phyloP scores from a whole-genome alignment of 2,113 vertebrate species.

The Pelecanoides urinatrix region DNA sequence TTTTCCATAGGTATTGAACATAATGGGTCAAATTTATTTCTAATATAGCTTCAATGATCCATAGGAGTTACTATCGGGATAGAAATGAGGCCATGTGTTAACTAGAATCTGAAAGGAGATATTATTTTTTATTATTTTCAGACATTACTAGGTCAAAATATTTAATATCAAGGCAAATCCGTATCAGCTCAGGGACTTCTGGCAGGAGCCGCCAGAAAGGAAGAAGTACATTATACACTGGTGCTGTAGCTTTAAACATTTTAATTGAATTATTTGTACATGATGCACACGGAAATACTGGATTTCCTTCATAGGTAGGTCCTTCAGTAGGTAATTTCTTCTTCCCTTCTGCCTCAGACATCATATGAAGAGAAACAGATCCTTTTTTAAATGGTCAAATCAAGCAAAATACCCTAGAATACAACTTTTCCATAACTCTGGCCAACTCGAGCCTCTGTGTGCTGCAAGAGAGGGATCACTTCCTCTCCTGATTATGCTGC shows the following conservation, averaged over 20 bases:
- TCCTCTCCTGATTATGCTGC: neutral
- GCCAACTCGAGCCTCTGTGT: neutral
- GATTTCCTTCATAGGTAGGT: neutral
- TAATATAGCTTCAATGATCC: neutral
- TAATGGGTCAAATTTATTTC: neutral
- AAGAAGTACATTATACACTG: neutral
- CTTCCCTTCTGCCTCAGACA: neutral
- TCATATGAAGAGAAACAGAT: neutral
- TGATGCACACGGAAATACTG: neutral
- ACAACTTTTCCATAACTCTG: neutral
- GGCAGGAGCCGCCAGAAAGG: neutral
- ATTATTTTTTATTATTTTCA: slow-evolving; percentile 22
- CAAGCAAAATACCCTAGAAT: neutral
- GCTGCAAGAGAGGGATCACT: neutral
- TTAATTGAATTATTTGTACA: neutral
- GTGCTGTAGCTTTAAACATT: neutral
- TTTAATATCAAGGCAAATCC: neutral
- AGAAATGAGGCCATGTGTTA: neutral
- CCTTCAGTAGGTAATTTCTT: neutral
- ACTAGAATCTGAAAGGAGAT: neutral
- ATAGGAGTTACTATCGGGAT: accelerated
- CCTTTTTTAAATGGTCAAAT: neutral
- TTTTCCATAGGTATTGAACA: neutral
- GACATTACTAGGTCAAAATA: slow-evolving; percentile 11
- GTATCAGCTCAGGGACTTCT: neutral